Percentiles rank a stretch among this genome's conserved stretches.
phyloP scores from a whole-genome alignment of 2,113 vertebrate species.

The Saguinus midas region DNA sequence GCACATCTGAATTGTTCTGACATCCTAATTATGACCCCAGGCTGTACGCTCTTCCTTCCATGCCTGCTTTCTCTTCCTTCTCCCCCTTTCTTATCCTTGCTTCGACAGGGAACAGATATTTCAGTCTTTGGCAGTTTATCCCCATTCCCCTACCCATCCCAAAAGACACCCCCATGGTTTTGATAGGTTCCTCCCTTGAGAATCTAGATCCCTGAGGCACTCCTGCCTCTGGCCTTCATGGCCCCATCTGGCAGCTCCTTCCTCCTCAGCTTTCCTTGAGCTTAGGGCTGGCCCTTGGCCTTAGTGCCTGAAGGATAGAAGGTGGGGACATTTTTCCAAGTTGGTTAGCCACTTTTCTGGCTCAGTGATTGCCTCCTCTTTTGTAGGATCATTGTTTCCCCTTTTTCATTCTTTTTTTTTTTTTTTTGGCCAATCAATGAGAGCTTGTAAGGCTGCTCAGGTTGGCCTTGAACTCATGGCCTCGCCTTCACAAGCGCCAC shows the following conservation, averaged over 20 bases:
- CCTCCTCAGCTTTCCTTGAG: background rate
- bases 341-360: background rate
- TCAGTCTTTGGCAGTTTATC: background rate
- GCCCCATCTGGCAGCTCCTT: background rate
- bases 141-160: accelerated
- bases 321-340: background rate
- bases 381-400: background rate
- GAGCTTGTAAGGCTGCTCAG: no score
- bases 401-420: background rate
- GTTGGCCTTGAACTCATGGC: no score
- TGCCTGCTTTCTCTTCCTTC: background rate
- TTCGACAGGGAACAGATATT: background rate
- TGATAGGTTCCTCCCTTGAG: background rate
- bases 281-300: background rate
- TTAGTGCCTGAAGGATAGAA: background rate
- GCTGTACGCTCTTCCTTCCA: background rate
- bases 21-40: background rate
- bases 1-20: background rate
- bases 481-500: no score
- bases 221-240: background rate
- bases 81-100: background rate
- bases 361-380: no score
- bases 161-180: no score
- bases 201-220: background rate
- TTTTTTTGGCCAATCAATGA: no score